Conservation (phyloP, 2,113 vertebrate genomes). For the Anser brachyrhynchus region DNA sequence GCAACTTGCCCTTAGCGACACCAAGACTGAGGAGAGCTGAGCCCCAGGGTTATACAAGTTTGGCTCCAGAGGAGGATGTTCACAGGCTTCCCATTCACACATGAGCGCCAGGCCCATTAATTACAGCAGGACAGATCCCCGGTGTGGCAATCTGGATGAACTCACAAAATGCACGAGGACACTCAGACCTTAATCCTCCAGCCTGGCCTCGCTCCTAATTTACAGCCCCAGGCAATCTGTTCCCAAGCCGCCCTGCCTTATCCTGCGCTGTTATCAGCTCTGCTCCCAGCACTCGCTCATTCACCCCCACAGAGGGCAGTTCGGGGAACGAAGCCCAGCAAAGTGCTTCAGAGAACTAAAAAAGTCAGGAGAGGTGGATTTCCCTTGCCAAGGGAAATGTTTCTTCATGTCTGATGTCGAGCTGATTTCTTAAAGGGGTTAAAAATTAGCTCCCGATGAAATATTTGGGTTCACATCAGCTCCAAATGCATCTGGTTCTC, state of each 20-base stretch:
- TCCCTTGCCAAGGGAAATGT: neutral
- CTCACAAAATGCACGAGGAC: neutral
- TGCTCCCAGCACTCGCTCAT: neutral
- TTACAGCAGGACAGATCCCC: slow-evolving; percentile 4
- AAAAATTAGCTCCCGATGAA: neutral
- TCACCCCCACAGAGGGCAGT: accelerated
- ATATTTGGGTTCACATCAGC: neutral
- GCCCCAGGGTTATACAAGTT: neutral
- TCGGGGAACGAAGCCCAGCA: neutral
- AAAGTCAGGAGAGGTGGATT: neutral
- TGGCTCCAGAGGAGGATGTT: slow-evolving; percentile 6
- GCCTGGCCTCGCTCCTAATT: slow-evolving; percentile 8
- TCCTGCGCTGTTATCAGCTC: neutral
- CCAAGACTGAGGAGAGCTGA: neutral
- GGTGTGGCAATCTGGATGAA: slow-evolving; percentile 9
- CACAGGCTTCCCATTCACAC: slow-evolving; percentile 12
- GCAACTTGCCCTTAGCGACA: neutral
- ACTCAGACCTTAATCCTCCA: slow-evolving; percentile 26
- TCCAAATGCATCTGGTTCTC: neutral
- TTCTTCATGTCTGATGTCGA: neutral
- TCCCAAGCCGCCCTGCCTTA: slow-evolving; percentile 22
- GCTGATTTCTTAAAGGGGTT: neutral
- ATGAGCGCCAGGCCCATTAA: slow-evolving; percentile 18
- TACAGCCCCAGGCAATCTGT: slow-evolving; percentile 3
- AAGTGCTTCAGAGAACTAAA: neutral